Base-by-base conservation (phyloP, 2,797 vertebrate species). In the Rhinella marina region DNA sequence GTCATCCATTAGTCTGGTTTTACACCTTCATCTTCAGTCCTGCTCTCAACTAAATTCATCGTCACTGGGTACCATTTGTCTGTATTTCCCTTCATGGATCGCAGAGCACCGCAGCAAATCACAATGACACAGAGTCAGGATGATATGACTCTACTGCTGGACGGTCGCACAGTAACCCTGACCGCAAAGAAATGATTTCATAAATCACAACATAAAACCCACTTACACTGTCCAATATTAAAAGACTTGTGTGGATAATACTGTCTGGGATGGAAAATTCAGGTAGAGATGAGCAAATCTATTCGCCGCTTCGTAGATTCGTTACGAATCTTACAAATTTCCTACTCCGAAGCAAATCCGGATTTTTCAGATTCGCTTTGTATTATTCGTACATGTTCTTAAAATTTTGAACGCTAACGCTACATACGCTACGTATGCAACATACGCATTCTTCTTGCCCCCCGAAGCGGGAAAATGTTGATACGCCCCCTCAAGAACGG, bases 81-180 rank as follows among this genome's bases (percentile, higher is more conserved):
- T 79, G 25, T 25, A 80, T 80, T 56, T 79, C 27, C 54, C 54
- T 79, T 79, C 77, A 61, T 61, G 78, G 78, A 13, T 80, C 78
- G 41, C 56, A 5, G 27, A 80, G 25, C 78, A 59, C 9, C 5
- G 6, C 50, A 77, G 50, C 48, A 77, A 54, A 77, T 77, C 73
- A 52, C 73, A 77, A 7, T n/a, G 21, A 76, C 70, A 73, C 48
- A 41, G 27, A 32, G 27, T 9, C 56, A 13, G 6, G 27, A 80
- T 21, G 27, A 29, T 80, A 27, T 79, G 17, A 23, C 19, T 80
- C 13, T 59, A 32, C 19, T 13, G 56, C 56, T 12, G 78, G 56
- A 21, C 9, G 13, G 27, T 27, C 14, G 4, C 13, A 8, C 27
- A 59, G 32, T 59, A 61, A 80, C 61, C 32, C 56, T 59, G 16